These are phyloP conservation scores for Pseudotriccus pelzelni DNA, from an alignment of 2,797 vertebrate species.

Conservation along the genomic window DNA sequence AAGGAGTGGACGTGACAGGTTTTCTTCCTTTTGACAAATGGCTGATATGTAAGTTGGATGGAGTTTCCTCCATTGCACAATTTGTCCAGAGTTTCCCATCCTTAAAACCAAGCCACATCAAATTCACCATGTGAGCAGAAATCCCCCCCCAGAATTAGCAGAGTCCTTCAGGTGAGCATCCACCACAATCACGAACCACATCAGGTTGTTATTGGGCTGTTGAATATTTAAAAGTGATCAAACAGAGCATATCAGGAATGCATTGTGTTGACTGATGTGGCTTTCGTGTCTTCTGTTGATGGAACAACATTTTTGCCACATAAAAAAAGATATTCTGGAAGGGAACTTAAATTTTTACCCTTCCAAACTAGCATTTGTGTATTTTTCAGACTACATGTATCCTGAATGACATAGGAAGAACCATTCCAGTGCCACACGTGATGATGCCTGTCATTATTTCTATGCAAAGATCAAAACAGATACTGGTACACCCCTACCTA, in stretches of 20 bases:
- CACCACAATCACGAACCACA: background rate
- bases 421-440: background rate
- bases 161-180: background rate
- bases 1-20: background rate
- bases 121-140: background rate
- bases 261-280: background rate
- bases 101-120: background rate
- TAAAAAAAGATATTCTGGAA: background rate
- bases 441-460: background rate
- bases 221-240: background rate
- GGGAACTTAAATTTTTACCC: background rate
- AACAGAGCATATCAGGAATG: background rate
- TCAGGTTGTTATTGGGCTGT: background rate
- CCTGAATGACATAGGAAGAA: background rate
- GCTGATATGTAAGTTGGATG: background rate
- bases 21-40: background rate
- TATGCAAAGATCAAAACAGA: background rate
- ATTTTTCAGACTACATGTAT: background rate
- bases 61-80: background rate
- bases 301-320: background rate
- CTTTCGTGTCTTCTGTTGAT: background rate
- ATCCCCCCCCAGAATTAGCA: accelerated
- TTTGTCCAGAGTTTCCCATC: background rate
- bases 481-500: background rate
- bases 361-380: background rate